These are phyloP conservation scores for Collichthys lucidus DNA, from an alignment of 2,113 vertebrate species.

Conservation along the genomic window DNA sequence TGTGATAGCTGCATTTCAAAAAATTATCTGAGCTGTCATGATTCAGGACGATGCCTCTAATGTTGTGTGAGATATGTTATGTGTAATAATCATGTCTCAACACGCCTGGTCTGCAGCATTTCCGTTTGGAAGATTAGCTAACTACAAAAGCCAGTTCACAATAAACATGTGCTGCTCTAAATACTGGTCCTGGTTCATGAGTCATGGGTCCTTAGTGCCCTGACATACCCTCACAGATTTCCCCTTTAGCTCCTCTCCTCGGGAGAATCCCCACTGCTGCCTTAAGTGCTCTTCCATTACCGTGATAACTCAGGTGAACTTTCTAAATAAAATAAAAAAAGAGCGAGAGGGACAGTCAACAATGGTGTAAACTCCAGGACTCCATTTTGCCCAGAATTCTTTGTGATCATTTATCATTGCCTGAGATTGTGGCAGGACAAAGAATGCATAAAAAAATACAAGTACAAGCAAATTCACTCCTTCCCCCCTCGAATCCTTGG, in stretches of 20 bases:
- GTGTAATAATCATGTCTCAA: not conserved
- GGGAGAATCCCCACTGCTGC: slow-evolving; percentile 38
- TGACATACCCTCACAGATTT: slow-evolving; percentile 33
- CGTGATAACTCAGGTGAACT: slow-evolving; percentile 53
- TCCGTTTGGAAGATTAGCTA: slow-evolving; percentile 11
- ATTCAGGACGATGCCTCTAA: too few species aligned
- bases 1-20: not conserved
- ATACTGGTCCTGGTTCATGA: slow-evolving; percentile 14
- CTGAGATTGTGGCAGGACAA: slow-evolving; percentile 7
- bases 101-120: not conserved
- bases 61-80: too few species aligned
- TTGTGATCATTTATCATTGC: slow-evolving; percentile 39
- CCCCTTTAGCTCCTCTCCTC: slow-evolving; percentile 33
- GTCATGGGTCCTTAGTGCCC: slow-evolving; percentile 28
- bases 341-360: not conserved
- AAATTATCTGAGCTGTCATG: not conserved
- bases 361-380: slow-evolving; percentile 23
- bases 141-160: not conserved
- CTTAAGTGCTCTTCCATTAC: slow-evolving; percentile 68
- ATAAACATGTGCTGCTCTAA: slow-evolving; percentile 12
- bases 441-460: slow-evolving; percentile 5
- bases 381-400: slow-evolving; percentile 25
- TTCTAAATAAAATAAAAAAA: slow-evolving; percentile 61
- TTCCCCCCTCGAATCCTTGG: not conserved
- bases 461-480: slow-evolving; percentile 2